Evolutionary conservation across 2,888 invertebrate genomes (phyloP), one percentile per base, ranked within the genome.

Genomic region (Glaucopsyche alexis): DNA sequence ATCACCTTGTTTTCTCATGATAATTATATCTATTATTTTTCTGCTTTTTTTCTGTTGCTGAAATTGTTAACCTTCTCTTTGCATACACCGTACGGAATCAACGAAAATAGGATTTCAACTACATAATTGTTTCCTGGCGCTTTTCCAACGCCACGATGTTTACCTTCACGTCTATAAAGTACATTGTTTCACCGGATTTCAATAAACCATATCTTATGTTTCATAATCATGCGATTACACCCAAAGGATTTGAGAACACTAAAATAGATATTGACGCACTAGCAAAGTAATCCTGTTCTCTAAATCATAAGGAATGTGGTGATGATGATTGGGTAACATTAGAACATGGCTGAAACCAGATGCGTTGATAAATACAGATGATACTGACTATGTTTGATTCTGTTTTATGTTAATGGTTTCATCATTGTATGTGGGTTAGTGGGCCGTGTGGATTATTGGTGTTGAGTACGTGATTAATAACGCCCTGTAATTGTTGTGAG

Each of bases 91-190:
- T 81, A 79, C 74, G 78, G 80, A 80, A 81, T 82, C 81, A 81
- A 86, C 87, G 85, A 83, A 88, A 88, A 88, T 88, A 89, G 87
- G 77, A 77, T 79, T 83, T 77, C 81, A 83, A 69, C 49, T 29
- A 69, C 47, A 79, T 80, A 79, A 81, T 81, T 80, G 79, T 77
- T 80, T 79, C 81, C 83, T 89, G 88, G 88, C 87, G 75, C 49
- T 8, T 19, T 38, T 84, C 84, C 87, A 85, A 81, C 74, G 73
- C 77, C 78, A 76, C 69, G 71, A 73, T 74, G 72, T 76, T 74
- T 73, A 75, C 66, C 69, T 49, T 16, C 45, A 67, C 67, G 47
- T 47, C 69, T 47, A 67, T 42, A 45, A 67, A 67, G 69, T 49
- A 69, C 69, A 49, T 69, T 69, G 69, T 69, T 69, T 69, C 69